Base-by-base conservation (phyloP, 1,140 invertebrate genomes). In the Anoplolepis gracilipes region DNA sequence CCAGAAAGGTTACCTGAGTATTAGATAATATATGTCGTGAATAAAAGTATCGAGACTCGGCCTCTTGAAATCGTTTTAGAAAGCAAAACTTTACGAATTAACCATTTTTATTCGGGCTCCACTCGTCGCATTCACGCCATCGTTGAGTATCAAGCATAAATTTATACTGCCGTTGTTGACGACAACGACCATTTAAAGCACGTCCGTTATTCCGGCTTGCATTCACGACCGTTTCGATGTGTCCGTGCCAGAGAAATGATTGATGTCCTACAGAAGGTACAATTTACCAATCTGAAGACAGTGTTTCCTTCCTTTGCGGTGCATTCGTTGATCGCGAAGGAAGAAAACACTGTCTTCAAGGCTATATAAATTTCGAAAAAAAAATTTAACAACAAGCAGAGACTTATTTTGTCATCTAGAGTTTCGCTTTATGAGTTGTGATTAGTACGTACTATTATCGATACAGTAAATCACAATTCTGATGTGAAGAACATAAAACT, bases 201-300 rank as follows among this genome's bases (percentile, higher is more conserved):
- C 77, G 77, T 33, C 62, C 62, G 64, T 79, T 79, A 69, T 82
- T 59, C 36, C 53, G 19, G 25, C 28, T 61, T 13, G 65, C 78
- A 72, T 81, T 81, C 53, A 81, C 77, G 2, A 57, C 42, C 25
- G 11, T 11, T 76, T 70, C 36, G 64, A 84, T 53, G 72, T 75
- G 61, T 85, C 62, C 76, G 84, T 57, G 36, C 70, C 81, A 25
- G 30, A 73, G 79, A 76, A 72, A 53, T 87, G 88, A 89, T 85
- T 87, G 88, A 89, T 87, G 88, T 76, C 59, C 75, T 61, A 79
- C 62, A 67, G 36, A 46, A 55, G 59, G 78, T 59, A 64, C 86
- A 89, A 89, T 89, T 85, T 59, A 61, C 78, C 55, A 42, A 59
- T 49, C 46, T 49, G 46, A 49, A 49, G 46, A 49, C 46, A 49